phyloP scores from a whole-genome alignment of 1,140 invertebrate species.

The Zaprionus kolodkinae region DNA sequence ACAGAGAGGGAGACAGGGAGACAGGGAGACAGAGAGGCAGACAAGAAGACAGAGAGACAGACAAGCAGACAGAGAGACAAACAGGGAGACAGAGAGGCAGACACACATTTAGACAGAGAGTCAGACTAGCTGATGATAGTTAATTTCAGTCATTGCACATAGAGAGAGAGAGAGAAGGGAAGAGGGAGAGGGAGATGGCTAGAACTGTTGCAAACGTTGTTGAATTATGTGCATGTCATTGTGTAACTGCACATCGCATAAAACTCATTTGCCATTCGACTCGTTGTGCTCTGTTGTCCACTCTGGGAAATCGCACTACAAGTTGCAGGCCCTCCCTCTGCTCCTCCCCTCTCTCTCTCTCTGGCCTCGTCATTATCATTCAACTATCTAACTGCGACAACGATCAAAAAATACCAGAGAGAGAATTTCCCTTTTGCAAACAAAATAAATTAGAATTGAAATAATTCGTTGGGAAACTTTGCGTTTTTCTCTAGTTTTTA shows the following conservation, averaged over 20 bases:
- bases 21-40: neutral
- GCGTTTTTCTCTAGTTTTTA: constrained; percentile 77
- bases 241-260: constrained; percentile 76
- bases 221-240: constrained; percentile 82
- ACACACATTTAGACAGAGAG: neutral
- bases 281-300: constrained; percentile 17
- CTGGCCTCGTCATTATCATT: constrained; percentile 68
- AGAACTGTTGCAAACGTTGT: constrained; percentile 58
- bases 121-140: constrained; percentile 52
- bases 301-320: constrained; percentile 1
- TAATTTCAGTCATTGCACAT: constrained; percentile 76
- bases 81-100: neutral
- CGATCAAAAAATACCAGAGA: constrained; percentile 69
- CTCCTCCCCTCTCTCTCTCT: neutral
- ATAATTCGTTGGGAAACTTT: constrained; percentile 74
- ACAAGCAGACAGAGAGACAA: no score
- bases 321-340: neutral
- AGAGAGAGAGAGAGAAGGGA: neutral
- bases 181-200: no score
- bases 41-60: neutral
- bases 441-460: constrained; percentile 83
- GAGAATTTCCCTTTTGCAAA: constrained; percentile 66
- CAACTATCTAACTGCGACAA: constrained; percentile 77
- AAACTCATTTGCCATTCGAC: constrained; percentile 73
- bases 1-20: no score